Conservation (phyloP, 2,888 invertebrate species). For the Drosophila melanocephala region DNA sequence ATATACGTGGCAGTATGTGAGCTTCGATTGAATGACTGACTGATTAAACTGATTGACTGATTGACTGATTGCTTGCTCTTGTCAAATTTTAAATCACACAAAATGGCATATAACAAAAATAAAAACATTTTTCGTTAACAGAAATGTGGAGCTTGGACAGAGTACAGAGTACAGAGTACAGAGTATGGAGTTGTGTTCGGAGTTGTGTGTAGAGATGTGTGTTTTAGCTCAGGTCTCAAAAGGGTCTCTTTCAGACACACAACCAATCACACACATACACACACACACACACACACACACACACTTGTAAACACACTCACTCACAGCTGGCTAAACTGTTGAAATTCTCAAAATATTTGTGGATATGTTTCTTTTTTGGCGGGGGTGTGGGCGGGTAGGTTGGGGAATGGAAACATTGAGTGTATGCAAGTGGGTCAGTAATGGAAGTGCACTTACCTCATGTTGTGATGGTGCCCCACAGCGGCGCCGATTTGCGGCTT, state of each 20-base stretch:
- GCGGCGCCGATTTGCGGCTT: constrained; percentile 90
- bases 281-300: constrained; percentile 12
- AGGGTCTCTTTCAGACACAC: constrained; percentile 13
- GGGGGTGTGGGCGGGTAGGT: neutral
- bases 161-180: constrained; percentile 31
- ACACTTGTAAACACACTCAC: neutral
- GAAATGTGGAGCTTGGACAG: constrained; percentile 67
- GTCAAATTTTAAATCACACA: constrained; percentile 57
- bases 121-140: constrained; percentile 85
- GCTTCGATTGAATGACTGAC: constrained; percentile 49
- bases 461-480: constrained; percentile 90
- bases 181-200: constrained; percentile 22
- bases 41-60: constrained; percentile 47
- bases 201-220: constrained; percentile 3
- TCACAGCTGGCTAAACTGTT: constrained; percentile 18
- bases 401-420: constrained; percentile 14
- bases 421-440: neutral
- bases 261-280: constrained; percentile 2
- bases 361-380: constrained; percentile 21
- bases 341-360: constrained; percentile 28
- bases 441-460: constrained; percentile 88
- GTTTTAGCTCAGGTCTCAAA: constrained; percentile 5
- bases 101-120: constrained; percentile 79
- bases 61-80: constrained; percentile 48
- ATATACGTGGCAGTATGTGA: constrained; percentile 65